Conservation (phyloP, 2,113 vertebrate genomes). For the Nannobrachium achirus region DNA sequence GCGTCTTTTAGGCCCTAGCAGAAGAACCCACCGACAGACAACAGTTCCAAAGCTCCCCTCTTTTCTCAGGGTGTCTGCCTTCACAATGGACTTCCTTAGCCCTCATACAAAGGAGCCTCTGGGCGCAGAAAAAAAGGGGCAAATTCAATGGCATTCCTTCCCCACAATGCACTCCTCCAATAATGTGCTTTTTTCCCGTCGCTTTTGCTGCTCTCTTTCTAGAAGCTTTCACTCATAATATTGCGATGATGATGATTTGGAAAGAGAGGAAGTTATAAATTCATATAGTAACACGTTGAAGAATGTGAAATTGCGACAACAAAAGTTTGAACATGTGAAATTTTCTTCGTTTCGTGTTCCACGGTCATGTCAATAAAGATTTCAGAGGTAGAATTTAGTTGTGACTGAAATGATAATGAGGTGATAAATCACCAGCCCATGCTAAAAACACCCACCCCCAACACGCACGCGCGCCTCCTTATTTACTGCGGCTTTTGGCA, state of each 20-base stretch:
- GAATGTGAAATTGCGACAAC: neutral
- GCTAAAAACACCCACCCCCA: neutral
- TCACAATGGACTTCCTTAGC: constrained; percentile 81
- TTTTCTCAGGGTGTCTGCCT: constrained; percentile 79
- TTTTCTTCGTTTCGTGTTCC: too few species aligned
- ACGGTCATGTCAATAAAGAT: neutral
- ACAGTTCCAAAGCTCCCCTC: constrained; percentile 69
- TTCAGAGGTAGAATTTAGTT: neutral
- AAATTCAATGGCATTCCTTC: constrained; percentile 81
- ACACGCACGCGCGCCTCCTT: neutral
- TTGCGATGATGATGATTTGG: constrained; percentile 46
- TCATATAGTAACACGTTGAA: neutral
- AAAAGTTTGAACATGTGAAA: neutral
- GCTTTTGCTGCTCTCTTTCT: constrained; percentile 24
- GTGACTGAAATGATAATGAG: neutral
- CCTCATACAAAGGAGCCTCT: constrained; percentile 76
- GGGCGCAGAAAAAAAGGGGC: constrained; percentile 68
- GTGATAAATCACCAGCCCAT: neutral
- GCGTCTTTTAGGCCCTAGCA: constrained; percentile 56
- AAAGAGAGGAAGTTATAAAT: constrained; percentile 49
- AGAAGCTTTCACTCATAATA: constrained; percentile 34
- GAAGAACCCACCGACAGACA: constrained; percentile 77
- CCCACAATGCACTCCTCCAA: constrained; percentile 72
- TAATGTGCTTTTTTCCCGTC: constrained; percentile 54
- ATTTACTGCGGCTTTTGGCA: too few species aligned